Evolutionary conservation across 1,140 invertebrate genomes (phyloP), one percentile per base, ranked within the genome.

Genomic region (Akabosia matsudoensis): DNA sequence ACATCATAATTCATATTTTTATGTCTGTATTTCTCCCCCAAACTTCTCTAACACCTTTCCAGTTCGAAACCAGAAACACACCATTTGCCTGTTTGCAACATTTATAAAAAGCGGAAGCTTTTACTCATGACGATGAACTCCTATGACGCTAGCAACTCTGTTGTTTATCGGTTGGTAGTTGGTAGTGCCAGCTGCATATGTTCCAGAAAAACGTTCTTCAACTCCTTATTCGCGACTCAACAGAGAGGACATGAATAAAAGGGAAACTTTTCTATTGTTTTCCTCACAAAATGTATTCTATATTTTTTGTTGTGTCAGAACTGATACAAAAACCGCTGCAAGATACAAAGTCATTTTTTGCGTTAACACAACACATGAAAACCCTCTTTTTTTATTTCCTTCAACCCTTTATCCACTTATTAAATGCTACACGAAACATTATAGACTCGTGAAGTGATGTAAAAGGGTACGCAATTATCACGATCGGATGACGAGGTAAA

Each of bases 1-100:
- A 7, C 10, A 31, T 67, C 61, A 67, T 67, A 67, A 67, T 67
- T 67, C 61, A 67, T 67, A n/a, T 67, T 67, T 56, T 67, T 67
- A 67, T 61, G 7, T 67, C 61, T 10, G 61, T 30, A 67, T 67
- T 18, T 45, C 18, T 45, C 37, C 37, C 61, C 61, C 31, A 10
- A 30, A 67, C 24, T 10, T 67, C 18, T 67, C 26, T 67, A 67
- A 67, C 61, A 67, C 61, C 61, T 67, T 67, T 67, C 28, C 61
- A 67, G 22, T 56, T 10, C n/a, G 13, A 56, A 22, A 13, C 3
- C n/a, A n/a, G n/a, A n/a, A n/a, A n/a, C n/a, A n/a, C n/a, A 45
- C 37, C 37, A 45, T 45, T 45, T 45, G 37, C 37, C 37, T 45
- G 37, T 45, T 45, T 45, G 37, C 37, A 45, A 45, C 37, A 45